A percentile compares a stretch with the other conserved stretches of the same genome.
Evolutionary conservation across 2,113 vertebrate species (phyloP).

Genomic region (Melanostigma gelatinosum): DNA sequence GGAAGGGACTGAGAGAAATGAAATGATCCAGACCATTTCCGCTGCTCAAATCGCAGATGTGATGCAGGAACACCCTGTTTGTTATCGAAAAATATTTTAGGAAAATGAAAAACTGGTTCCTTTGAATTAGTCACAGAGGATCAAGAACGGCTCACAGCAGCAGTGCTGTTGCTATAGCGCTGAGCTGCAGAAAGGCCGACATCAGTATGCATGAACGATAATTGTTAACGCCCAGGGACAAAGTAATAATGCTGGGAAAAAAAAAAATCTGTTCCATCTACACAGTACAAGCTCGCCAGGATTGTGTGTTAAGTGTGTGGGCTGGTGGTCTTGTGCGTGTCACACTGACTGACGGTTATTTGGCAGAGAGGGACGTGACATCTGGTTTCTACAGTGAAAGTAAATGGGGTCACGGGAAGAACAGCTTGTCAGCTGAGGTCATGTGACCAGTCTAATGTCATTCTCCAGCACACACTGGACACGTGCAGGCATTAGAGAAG

Average conservation of each 20-base stretch:
- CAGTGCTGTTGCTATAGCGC: constrained; percentile 25
- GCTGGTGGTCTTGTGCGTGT: constrained; percentile 42
- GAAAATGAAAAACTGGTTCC: constrained; percentile 17
- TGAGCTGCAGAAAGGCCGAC: constrained; percentile 26
- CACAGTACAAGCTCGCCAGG: not conserved
- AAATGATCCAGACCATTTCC: constrained; percentile 30
- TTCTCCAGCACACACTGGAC: constrained; percentile 50
- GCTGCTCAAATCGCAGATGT: constrained; percentile 34
- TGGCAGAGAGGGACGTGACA: constrained; percentile 69
- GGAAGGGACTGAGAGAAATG: constrained; percentile 26
- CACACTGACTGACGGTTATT: constrained; percentile 67
- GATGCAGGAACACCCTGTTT: constrained; percentile 28
- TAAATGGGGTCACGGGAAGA: constrained; percentile 77
- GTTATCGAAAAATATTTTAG: constrained; percentile 31
- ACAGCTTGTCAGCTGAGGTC: constrained; percentile 75
- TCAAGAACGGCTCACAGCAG: constrained; percentile 23
- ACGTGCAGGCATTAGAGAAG: constrained; percentile 40
- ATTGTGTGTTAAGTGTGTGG: constrained; percentile 34
- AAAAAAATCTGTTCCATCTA: constrained; percentile 9
- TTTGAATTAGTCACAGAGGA: constrained; percentile 46
- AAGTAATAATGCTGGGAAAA: constrained; percentile 25
- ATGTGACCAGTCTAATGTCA: constrained; percentile 73
- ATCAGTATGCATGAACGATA: constrained; percentile 38
- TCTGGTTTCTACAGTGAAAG: constrained; percentile 77
- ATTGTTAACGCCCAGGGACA: constrained; percentile 29